Percentiles rank a stretch among this genome's conserved stretches.
Conservation (phyloP, 2,113 vertebrate genomes). For the Heptranchias perlo region DNA sequence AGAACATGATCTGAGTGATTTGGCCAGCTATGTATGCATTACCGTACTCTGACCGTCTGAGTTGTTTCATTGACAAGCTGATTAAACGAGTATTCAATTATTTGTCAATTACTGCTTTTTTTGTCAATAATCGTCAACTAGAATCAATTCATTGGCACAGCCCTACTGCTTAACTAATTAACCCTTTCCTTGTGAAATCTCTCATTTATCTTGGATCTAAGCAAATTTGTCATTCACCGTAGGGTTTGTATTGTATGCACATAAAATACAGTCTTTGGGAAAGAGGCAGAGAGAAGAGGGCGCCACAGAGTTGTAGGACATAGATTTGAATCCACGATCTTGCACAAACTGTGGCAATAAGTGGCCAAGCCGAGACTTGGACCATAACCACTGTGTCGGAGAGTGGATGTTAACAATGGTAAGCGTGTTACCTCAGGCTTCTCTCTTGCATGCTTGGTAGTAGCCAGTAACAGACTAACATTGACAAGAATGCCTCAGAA, state of each 20-base stretch:
- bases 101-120: neutral
- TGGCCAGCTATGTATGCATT: neutral
- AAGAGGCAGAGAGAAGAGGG: neutral
- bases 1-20: neutral
- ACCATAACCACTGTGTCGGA: neutral
- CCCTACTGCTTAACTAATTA: neutral
- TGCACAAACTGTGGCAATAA: neutral
- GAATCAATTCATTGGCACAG: neutral
- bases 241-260: neutral
- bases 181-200: neutral
- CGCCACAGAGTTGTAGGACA: neutral
- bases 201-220: neutral
- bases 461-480: too few species aligned
- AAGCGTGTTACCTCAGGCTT: too few species aligned
- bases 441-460: too few species aligned
- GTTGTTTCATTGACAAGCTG: constrained; percentile 3
- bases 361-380: neutral
- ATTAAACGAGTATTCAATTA: neutral
- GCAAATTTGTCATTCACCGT: neutral
- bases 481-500: too few species aligned
- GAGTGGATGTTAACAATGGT: too few species aligned
- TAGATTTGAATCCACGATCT: neutral
- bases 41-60: neutral
- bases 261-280: too few species aligned
- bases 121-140: neutral